Percentiles rank a stretch among this genome's conserved stretches.
Conservation (phyloP, 2,888 invertebrate genomes). For the Melanostoma scalare region DNA sequence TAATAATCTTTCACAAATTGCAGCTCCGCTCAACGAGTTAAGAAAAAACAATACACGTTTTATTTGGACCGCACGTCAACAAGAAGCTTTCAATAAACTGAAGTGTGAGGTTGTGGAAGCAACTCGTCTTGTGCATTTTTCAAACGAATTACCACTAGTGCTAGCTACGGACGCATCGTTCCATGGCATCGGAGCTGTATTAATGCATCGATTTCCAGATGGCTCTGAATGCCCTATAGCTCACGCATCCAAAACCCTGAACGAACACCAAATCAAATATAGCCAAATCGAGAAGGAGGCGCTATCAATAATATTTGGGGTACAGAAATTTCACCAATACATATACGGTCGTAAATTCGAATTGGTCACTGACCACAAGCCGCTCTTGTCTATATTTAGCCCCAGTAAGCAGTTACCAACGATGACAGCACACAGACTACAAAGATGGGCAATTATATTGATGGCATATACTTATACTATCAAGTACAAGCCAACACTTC, state of each 20-base stretch:
- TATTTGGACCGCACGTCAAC: conserved; percentile 24
- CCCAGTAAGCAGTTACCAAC: conserved; percentile 43
- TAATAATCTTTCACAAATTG: conserved; percentile 43
- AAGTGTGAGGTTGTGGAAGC: conserved; percentile 22
- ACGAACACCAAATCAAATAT: conserved; percentile 25
- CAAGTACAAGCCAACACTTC: background rate
- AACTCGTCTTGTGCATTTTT: conserved; percentile 42
- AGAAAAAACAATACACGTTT: conserved; percentile 17
- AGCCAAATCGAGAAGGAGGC: conserved; percentile 57
- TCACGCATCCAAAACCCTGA: conserved; percentile 57
- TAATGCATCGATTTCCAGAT: conserved; percentile 39
- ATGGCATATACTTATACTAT: conserved; percentile 19
- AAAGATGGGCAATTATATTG: conserved; percentile 48
- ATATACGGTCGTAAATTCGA: conserved; percentile 47
- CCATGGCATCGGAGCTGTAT: conserved; percentile 34
- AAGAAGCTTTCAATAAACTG: conserved; percentile 18
- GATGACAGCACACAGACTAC: conserved; percentile 39
- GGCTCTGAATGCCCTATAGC: conserved; percentile 46
- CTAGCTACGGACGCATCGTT: conserved; percentile 49
- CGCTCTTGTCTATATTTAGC: conserved; percentile 33
- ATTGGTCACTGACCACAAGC: conserved; percentile 45
- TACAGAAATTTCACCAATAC: conserved; percentile 42
- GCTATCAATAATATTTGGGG: conserved; percentile 41
- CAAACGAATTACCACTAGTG: conserved; percentile 24
- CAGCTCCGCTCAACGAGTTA: conserved; percentile 48